Percentiles rank a stretch among this genome's conserved stretches.
phyloP scores from a whole-genome alignment of 2,888 invertebrate genomes.

The Celastrina argiolus region DNA sequence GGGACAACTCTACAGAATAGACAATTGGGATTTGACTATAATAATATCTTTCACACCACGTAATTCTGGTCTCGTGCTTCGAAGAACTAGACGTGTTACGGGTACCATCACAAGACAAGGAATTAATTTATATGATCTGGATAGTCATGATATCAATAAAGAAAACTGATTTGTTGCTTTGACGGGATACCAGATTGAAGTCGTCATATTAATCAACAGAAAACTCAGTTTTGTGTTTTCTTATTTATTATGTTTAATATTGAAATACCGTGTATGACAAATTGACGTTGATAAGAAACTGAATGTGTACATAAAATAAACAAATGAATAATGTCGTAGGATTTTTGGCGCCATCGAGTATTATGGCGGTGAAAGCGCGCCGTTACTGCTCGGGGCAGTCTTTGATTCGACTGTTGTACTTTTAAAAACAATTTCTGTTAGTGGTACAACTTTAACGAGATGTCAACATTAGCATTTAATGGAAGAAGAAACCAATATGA shows the following conservation, averaged over 20 bases:
- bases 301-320: constrained; percentile 11
- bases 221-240: not conserved
- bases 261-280: not conserved
- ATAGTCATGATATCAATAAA: too few relatives aligned
- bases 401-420: not conserved
- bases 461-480: not conserved
- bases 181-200: too few relatives aligned
- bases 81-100: too few relatives aligned
- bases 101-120: too few relatives aligned
- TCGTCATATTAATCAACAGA: too few relatives aligned
- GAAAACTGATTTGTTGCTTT: too few relatives aligned
- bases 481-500: too few relatives aligned
- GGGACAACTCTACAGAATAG: too few relatives aligned
- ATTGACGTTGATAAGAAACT: constrained; percentile 6
- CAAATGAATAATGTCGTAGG: constrained; percentile 49
- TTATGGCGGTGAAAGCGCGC: constrained; percentile 56
- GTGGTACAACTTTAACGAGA: not conserved
- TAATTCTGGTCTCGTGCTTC: too few relatives aligned
- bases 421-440: not conserved
- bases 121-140: too few relatives aligned
- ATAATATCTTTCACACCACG: too few relatives aligned
- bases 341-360: constrained; percentile 66
- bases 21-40: too few relatives aligned
- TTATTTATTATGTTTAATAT: not conserved
- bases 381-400: constrained; percentile 45